Base-by-base conservation (phyloP, 1,140 invertebrate genomes). In the Colletes latitarsis region DNA sequence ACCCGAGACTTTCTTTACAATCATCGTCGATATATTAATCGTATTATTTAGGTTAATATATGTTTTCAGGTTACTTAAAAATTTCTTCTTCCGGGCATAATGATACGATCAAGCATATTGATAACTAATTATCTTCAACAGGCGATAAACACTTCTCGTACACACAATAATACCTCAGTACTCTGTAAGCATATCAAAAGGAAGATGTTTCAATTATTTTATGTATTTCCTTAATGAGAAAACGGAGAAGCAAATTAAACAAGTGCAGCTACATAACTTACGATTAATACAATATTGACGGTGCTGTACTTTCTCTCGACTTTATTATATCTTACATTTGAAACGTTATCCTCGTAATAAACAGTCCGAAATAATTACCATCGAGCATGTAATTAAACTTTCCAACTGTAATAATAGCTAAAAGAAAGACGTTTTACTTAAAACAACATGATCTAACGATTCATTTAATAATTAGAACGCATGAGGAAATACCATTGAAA, bases 271-370 rank as follows among this genome's bases (percentile, higher is more conserved):
- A 14, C 19, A 43, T 57, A 30, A 9, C 6, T 53, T 14, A 6
- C n/a, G 12, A n/a, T 52, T 41, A 15, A 39, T 15, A 52, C 46
- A 73, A 60, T 46, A 43, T 30, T 30, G 30, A 46, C 49, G 57
- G 52, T 53, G 57, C 41, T 39, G 39, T 70, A 62, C 75, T 77
- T 77, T 77, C 76, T 63, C 67, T 39, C 53, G 57, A 14, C 41
- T 53, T 71, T 77, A 70, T 77, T 63, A 71, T 19, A 15, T 55
- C 8, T 49, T 49, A 49, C 46, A 8, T 57, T 76, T 52, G 6
- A 17, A 62, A 43, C 12, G 17, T 46, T 49, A 70, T 53, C 39
- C 14, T 14, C 19, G 14, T 63, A 41, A 63, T 63, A 78, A 49
- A 30, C 30, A 30, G 30, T 30, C 30, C 6, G 52, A 67, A 57